phyloP scores from a whole-genome alignment of 2,888 invertebrate genomes.

The Lumbricus terrestris region DNA sequence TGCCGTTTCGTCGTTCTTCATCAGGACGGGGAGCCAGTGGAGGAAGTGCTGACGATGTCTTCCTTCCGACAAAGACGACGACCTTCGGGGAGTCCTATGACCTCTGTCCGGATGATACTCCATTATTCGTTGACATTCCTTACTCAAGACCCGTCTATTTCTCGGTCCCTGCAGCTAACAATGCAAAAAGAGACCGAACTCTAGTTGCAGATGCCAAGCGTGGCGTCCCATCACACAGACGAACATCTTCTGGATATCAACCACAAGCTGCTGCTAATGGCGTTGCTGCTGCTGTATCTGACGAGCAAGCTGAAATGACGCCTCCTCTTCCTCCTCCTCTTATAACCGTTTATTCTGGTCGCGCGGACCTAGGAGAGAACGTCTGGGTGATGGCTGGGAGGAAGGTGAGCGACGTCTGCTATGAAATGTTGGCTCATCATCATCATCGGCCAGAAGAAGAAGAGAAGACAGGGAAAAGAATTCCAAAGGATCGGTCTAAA shows the following conservation, averaged over 20 bases:
- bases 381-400: background rate
- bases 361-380: background rate
- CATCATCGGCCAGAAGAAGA: too few relatives aligned
- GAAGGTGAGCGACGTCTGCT: background rate
- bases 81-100: background rate
- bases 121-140: background rate
- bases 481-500: background rate
- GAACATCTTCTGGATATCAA: background rate
- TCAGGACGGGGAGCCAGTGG: background rate
- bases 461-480: background rate
- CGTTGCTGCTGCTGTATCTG: background rate
- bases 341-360: background rate
- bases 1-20: background rate
- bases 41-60: background rate
- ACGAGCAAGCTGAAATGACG: too few relatives aligned
- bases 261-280: background rate
- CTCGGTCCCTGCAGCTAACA: background rate
- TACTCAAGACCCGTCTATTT: background rate
- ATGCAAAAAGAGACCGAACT: background rate
- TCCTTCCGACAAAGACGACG: background rate
- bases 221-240: background rate
- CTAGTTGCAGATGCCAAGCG: background rate
- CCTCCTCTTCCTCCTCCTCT: background rate
- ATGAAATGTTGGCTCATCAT: background rate
- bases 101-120: background rate